A percentile compares a stretch with the other conserved stretches of the same genome.
Evolutionary conservation across 2,888 invertebrate genomes (phyloP).

Genomic region (Octonoba sinensis): DNA sequence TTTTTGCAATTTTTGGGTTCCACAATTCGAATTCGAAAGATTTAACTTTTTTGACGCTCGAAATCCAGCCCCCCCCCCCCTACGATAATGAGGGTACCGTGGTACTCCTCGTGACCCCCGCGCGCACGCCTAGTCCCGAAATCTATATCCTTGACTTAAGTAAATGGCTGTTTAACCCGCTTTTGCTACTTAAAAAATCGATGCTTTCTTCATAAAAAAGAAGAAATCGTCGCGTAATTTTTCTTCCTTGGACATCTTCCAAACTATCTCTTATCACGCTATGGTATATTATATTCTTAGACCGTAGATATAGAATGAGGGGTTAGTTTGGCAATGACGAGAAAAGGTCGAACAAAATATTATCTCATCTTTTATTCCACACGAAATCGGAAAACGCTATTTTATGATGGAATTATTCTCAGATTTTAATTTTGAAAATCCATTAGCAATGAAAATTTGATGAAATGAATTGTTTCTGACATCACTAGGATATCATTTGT

Average conservation of each 20-base stretch:
- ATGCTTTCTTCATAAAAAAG: conserved; percentile 1
- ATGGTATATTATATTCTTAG: neutral
- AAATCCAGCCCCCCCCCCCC: no score
- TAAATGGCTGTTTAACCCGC: neutral
- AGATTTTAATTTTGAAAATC: no score
- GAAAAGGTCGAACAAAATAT: neutral
- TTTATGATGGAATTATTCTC: conserved; percentile 1
- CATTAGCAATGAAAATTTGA: conserved; percentile 1
- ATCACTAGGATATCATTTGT: no score
- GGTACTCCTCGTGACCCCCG: no score
- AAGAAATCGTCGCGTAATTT: neutral
- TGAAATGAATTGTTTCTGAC: conserved; percentile 1
- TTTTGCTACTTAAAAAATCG: conserved; percentile 2
- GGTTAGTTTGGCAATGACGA: neutral
- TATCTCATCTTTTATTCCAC: no score
- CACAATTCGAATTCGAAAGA: no score
- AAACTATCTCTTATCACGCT: conserved; percentile 6
- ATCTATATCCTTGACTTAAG: no score
- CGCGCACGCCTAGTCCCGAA: no score
- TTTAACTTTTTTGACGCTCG: no score
- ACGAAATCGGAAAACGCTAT: conserved; percentile 2
- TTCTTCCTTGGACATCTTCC: conserved; percentile 7
- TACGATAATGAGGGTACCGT: no score
- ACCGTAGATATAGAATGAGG: neutral
- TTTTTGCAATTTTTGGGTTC: no score